These are phyloP conservation scores for Paratilapia polleni DNA, from an alignment of 2,113 vertebrate genomes.

Conservation along the genomic window DNA sequence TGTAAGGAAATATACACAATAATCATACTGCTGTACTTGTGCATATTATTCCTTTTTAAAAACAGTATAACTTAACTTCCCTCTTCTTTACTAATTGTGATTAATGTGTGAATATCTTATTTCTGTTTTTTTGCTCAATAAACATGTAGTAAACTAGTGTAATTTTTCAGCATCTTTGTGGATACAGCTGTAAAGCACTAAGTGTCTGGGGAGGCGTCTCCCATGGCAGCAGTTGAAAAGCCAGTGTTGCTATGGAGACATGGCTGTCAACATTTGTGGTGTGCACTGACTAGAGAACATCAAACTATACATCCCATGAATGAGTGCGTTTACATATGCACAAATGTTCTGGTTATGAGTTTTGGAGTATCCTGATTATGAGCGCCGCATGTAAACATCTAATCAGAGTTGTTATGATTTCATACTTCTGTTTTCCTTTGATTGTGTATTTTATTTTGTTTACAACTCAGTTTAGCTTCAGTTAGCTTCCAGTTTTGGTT, in stretches of 20 bases:
- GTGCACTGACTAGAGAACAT: not conserved
- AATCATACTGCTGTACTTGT: not conserved
- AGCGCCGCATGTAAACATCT: not conserved
- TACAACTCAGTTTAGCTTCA: no score
- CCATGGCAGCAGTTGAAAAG: not conserved
- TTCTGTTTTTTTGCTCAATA: not conserved
- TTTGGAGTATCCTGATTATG: not conserved
- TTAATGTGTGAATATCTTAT: not conserved
- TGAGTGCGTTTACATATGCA: not conserved
- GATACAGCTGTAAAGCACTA: not conserved
- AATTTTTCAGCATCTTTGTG: not conserved
- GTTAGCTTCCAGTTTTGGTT: no score
- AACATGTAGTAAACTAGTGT: no score
- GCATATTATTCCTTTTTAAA: not conserved
- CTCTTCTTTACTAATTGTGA: no score
- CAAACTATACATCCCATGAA: not conserved
- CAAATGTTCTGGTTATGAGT: conserved; percentile 4
- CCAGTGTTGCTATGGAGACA: not conserved
- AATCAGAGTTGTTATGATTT: not conserved
- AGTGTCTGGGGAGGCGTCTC: not conserved
- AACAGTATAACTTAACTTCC: no score
- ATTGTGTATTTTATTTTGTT: no score
- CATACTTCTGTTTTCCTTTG: not conserved
- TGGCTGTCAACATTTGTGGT: not conserved
- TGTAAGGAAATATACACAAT: not conserved